phyloP scores from a whole-genome alignment of 2,113 vertebrate species.

The Sylvilagus bachmani region DNA sequence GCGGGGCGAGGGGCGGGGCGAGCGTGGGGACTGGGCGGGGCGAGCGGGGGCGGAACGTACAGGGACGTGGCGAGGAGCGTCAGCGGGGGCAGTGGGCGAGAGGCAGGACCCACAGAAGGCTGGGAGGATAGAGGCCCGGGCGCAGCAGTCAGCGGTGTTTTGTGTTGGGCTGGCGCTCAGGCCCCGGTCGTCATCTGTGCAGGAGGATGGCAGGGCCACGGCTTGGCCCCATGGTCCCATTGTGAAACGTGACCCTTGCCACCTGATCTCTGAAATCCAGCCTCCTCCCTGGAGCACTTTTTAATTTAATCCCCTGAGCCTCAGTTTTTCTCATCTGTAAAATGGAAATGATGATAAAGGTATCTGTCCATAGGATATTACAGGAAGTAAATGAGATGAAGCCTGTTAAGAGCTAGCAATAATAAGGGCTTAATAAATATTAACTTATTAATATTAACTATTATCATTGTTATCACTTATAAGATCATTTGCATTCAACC shows the following conservation, averaged over 20 bases:
- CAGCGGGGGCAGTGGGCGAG: background rate
- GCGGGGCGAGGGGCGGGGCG: background rate
- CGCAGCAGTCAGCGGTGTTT: accelerated
- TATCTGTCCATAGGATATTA: background rate
- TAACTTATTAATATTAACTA: background rate
- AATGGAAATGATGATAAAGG: slow-evolving; percentile 45
- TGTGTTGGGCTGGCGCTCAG: background rate
- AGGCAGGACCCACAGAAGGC: no score
- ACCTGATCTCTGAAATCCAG: background rate
- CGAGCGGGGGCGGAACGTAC: accelerated
- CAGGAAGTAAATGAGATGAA: slow-evolving; percentile 25
- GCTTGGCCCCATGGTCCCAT: background rate
- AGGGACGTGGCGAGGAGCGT: background rate
- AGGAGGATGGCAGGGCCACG: background rate
- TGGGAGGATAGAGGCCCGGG: no score
- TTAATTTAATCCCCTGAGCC: background rate
- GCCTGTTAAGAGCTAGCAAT: background rate
- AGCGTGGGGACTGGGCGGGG: no score
- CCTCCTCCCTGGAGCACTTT: background rate
- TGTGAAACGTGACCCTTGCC: background rate
- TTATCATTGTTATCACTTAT: slow-evolving; percentile 16
- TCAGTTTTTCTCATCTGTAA: slow-evolving; percentile 58
- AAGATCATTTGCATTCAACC: background rate
- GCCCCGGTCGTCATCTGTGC: background rate
- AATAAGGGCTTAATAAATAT: slow-evolving; percentile 35